These are phyloP conservation scores for Syrmaticus mikado DNA, from an alignment of 2,113 vertebrate species.

Conservation along the genomic window DNA sequence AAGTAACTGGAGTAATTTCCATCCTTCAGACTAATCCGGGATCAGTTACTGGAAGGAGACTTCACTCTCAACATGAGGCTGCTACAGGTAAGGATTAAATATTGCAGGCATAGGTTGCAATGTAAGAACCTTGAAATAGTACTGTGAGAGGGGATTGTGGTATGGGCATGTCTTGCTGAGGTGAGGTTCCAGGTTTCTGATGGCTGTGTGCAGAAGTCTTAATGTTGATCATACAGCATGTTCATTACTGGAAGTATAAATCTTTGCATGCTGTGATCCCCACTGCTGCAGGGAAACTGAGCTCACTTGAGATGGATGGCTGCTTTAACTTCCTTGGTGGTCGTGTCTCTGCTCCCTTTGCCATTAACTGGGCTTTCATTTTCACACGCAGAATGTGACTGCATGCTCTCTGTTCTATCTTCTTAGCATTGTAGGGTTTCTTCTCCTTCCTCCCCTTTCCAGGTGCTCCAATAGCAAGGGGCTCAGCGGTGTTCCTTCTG, in stretches of 20 bases:
- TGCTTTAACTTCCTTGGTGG: background rate
- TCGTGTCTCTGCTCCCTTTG: background rate
- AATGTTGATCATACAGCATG: background rate
- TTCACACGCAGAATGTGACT: background rate
- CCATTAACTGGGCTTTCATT: background rate
- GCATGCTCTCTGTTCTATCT: background rate
- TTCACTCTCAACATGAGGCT: conserved; percentile 97
- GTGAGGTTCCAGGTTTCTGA: background rate
- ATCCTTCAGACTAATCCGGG: conserved; percentile 88
- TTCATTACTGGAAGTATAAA: background rate
- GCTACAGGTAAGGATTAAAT: conserved; percentile 85
- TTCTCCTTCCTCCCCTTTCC: background rate
- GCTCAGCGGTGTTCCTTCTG: background rate
- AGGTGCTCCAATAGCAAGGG: background rate
- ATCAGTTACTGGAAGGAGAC: conserved; percentile 91
- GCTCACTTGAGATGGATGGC: background rate
- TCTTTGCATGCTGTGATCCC: background rate
- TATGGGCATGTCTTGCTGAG: background rate
- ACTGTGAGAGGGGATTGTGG: background rate
- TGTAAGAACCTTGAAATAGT: background rate
- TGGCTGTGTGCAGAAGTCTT: background rate
- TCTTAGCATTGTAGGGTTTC: background rate
- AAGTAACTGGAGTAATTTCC: background rate
- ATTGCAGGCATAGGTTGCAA: background rate
- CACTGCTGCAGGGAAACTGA: background rate